Base-by-base conservation (phyloP, 1,140 invertebrate species). In the Phymorhynchus buccinoides region DNA sequence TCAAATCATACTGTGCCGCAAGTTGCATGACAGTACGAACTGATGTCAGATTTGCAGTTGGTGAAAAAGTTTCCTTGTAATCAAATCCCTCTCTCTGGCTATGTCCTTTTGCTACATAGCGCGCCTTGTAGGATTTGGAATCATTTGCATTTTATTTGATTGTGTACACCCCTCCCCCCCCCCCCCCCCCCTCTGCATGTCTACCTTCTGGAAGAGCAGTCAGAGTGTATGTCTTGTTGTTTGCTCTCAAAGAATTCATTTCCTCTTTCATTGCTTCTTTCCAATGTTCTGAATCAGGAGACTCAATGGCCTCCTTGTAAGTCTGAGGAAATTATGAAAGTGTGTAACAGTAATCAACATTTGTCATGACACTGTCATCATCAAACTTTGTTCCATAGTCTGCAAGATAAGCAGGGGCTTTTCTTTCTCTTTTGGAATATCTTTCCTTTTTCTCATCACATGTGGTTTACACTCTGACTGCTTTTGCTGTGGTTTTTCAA, bases 91-190 rank as follows among this genome's bases (percentile, higher is more conserved):
- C 44, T 68, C 56, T 81, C 56, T 91, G 89, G 41, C 84, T 52
- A 82, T 83, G 94, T 37, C 94, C 94, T 86, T 91, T 91, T 22
- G 92, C 91, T 18, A 94, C 91, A 52, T 94, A 88, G 52, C 94
- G 82, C 37, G 94, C 94, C 87, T 94, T 85, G 86, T 85, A 93
- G 83, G 86, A 32, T 82, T 81, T 62, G 62, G 32, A 68, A 48
- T 42, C 56, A 78, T 84, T 73, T 78, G 56, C 9, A 30, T 48
- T 78, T 22, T 78, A 2, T 80, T 87, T 86, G 6, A 87, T 41
- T 27, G 80, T 48, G 78, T 83, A 94, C 6, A 94, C 92, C 94
- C 92, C 93, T 89, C 84, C 85, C 48, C 0, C 0, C 48, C 48
- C 48, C 2, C 48, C 48, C 84, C 89, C 92, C 91, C 78, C 89